Base-by-base conservation (phyloP, 2,113 vertebrate species). In the Perca fluviatilis region DNA sequence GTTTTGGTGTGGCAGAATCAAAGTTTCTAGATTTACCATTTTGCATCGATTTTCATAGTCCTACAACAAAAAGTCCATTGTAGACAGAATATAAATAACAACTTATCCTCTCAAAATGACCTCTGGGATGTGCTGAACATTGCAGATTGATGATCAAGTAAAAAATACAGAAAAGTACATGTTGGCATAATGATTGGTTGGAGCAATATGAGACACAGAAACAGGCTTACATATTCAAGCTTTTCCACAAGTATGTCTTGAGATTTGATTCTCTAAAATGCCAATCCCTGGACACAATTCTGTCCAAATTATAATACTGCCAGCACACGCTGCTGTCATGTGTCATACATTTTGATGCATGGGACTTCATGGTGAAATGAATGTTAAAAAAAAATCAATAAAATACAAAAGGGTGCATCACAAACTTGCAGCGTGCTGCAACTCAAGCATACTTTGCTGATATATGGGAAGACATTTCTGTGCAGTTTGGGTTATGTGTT, bases 331-430 rank as follows among this genome's bases (percentile, higher is more conserved):
- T 79, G 79, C 68, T 62, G 43, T 56, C 64, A 62, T 51, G 67
- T 25, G 25, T 76, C 71, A 79, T 72, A 62, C 4, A 76, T 71
- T 16, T 14, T 30, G 70, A 82, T 57, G 65, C 68, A 6, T 7
- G 18, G 65, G 30, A 30, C 18, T 33, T 56, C 23, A 7, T 18
- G 23, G 14, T 64, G 16, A 58, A 73, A 65, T 63, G 36, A 54
- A 74, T 27, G 64, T 77, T 75, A 57, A 79, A 65, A 61, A 61
- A 43, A 80, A 75, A 82, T 77, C 67, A 30, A 82, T 82, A 58
- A 60, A 83, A 68, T 7, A n/a, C 1, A 3, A 64, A 70, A 23
- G 21, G 2, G 11, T 47, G 46, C 27, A 61, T 21, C 18, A 14
- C 50, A 65, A 61, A 77, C 47, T 50, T 63, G 69, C 69, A 61